Percentiles rank a stretch among this genome's conserved stretches.
phyloP scores from a whole-genome alignment of 2,797 vertebrate species.

The Micropoecilia bifurca region DNA sequence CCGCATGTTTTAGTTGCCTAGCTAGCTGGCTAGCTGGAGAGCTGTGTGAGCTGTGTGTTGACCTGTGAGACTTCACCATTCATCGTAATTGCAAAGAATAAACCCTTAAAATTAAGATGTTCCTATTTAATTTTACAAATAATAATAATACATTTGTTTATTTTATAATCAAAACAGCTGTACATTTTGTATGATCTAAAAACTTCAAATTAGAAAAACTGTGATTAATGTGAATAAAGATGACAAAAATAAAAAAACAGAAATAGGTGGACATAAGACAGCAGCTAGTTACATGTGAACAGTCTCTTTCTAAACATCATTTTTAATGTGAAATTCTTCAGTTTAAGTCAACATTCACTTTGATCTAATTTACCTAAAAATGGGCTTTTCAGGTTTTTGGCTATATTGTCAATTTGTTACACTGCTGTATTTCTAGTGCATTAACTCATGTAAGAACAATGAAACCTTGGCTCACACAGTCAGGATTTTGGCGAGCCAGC shows the following conservation, averaged over 20 bases:
- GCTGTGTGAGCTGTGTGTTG: conserved; percentile 56
- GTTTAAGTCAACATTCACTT: neutral
- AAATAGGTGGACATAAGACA: neutral
- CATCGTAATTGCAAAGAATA: neutral
- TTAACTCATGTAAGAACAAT: neutral
- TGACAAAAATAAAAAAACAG: neutral
- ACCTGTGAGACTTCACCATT: neutral
- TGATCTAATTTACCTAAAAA: neutral
- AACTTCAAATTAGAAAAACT: neutral
- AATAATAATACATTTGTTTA: neutral
- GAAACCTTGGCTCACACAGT: conserved; percentile 45
- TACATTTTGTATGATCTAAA: neutral
- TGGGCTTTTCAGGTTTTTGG: neutral
- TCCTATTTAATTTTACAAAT: neutral
- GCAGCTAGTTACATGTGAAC: accelerated
- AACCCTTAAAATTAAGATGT: neutral
- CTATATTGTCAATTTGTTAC: neutral
- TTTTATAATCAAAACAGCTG: neutral
- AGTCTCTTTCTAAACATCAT: neutral
- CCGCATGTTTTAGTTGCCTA: conserved; percentile 70
- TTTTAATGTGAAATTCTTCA: neutral
- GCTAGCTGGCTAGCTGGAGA: conserved; percentile 24
- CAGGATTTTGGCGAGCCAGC: conserved; percentile 16
- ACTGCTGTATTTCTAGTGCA: neutral
- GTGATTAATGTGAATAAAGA: neutral